Evolutionary conservation across 2,797 vertebrate species (phyloP), one percentile per base, ranked within the genome.

Genomic region (Oryzias sinensis): DNA sequence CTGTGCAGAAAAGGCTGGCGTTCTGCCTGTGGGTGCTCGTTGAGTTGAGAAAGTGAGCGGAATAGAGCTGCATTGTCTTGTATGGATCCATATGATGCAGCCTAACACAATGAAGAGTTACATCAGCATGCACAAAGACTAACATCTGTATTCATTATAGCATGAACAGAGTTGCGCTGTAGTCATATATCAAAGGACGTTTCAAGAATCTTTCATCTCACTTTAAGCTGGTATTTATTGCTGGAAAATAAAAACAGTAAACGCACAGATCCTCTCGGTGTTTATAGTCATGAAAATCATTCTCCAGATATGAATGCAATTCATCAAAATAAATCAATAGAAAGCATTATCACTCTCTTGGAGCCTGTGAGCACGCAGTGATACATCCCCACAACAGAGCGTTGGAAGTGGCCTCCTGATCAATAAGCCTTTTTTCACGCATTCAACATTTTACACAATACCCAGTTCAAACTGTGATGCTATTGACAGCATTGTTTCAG

Each of bases 291-390:
- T 24, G 22, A 72, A 66, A 70, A 76, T 65, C 47, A 13, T 48
- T 56, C 49, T 54, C 41, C 9, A 59, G 51, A 59, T 56, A 63
- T 59, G 56, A 80, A 63, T 41, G 60, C 24, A 54, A 80, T 72
- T 70, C 61, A 71, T 82, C 71, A 81, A 50, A 81, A 65, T 20
- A 4, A 74, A 79, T 82, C 81, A 61, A 80, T 84, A 65, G 5
- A 6, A 64, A 72, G 70, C 65, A 59, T 76, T n/a, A 71, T 53
- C 58, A 16, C 64, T 48, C 22, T 47, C 29, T 60, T 18, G 11
- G 61, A 52, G 54, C 41, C n/a, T 14, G 56, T 17, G 65, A 44
- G 52, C 62, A 57, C 0, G 40, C 51, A 20, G 17, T 37, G 63
- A 61, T 72, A 68, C 65, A 57, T 64, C 69, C 11, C 16, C 0